Percentiles rank a stretch among this genome's conserved stretches.
phyloP scores from a whole-genome alignment of 2,888 invertebrate species.

The Monoplex corrugatus region DNA sequence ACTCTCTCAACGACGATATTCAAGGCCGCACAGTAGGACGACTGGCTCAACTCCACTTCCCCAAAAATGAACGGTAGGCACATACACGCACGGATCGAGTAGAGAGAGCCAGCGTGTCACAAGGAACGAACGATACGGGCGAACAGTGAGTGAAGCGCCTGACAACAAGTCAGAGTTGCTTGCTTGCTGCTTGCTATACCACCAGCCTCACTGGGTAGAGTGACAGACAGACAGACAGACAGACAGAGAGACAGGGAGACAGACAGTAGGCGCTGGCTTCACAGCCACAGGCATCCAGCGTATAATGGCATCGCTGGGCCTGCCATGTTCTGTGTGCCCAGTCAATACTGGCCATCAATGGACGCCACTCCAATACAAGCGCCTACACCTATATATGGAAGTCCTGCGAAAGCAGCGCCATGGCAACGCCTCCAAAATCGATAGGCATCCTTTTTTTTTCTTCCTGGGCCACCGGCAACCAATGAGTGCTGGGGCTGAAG shows the following conservation, averaged over 20 bases:
- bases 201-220: too few relatives aligned
- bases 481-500: slow-evolving; percentile 25
- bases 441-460: slow-evolving; percentile 30
- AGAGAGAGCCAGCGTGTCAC: too few relatives aligned
- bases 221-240: neutral
- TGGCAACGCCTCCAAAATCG: slow-evolving; percentile 54
- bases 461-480: slow-evolving; percentile 46
- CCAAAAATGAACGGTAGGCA: too few relatives aligned
- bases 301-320: slow-evolving; percentile 42
- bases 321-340: slow-evolving; percentile 45
- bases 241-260: neutral
- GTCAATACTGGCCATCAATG: slow-evolving; percentile 55
- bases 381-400: slow-evolving; percentile 57
- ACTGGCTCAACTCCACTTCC: too few relatives aligned
- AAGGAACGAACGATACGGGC: too few relatives aligned
- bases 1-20: too few relatives aligned
- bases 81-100: too few relatives aligned
- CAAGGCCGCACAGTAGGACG: too few relatives aligned
- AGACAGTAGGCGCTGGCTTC: neutral
- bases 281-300: slow-evolving; percentile 11
- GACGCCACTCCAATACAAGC: slow-evolving; percentile 43
- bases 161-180: too few relatives aligned
- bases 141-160: too few relatives aligned
- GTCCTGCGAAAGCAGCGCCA: slow-evolving; percentile 56
- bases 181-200: too few relatives aligned